These are phyloP conservation scores for Mechanitis messenoides DNA, from an alignment of 2,888 invertebrate species.

Conservation along the genomic window DNA sequence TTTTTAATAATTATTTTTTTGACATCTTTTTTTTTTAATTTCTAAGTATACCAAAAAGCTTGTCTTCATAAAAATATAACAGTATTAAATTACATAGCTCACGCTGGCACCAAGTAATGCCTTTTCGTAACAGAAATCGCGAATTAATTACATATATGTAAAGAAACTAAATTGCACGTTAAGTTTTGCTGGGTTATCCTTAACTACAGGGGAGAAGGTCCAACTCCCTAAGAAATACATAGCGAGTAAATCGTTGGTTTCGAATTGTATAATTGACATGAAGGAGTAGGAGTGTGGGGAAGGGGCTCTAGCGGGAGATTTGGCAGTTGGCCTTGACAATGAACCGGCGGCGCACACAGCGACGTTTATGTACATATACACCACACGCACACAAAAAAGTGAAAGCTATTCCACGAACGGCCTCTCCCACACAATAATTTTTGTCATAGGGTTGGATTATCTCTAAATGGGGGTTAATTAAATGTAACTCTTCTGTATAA, in stretches of 20 bases:
- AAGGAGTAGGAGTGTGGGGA: constrained; percentile 44
- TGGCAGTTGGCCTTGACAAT: constrained; percentile 75
- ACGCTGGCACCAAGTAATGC: constrained; percentile 19
- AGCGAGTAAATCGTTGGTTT: constrained; percentile 48
- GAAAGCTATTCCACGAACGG: constrained; percentile 65
- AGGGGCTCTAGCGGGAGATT: constrained; percentile 65
- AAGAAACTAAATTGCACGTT: constrained; percentile 32
- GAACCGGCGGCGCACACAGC: constrained; percentile 70
- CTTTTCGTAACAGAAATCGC: constrained; percentile 36
- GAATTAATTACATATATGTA: constrained; percentile 27
- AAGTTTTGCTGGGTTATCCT: constrained; percentile 48
- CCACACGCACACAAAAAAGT: constrained; percentile 49
- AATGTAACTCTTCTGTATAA: too few relatives aligned
- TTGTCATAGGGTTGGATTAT: constrained; percentile 33
- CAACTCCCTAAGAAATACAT: constrained; percentile 44
- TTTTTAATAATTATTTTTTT: not conserved
- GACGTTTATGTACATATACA: constrained; percentile 45
- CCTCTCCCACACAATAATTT: constrained; percentile 65
- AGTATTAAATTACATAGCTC: constrained; percentile 24
- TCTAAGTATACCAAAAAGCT: too few relatives aligned
- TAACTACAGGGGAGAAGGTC: constrained; percentile 34
- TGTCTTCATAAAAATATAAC: too few relatives aligned
- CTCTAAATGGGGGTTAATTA: constrained; percentile 2
- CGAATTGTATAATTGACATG: constrained; percentile 58
- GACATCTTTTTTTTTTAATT: not conserved